Conservation (phyloP, 2,888 invertebrate genomes). For the Epistrophella euchroma region DNA sequence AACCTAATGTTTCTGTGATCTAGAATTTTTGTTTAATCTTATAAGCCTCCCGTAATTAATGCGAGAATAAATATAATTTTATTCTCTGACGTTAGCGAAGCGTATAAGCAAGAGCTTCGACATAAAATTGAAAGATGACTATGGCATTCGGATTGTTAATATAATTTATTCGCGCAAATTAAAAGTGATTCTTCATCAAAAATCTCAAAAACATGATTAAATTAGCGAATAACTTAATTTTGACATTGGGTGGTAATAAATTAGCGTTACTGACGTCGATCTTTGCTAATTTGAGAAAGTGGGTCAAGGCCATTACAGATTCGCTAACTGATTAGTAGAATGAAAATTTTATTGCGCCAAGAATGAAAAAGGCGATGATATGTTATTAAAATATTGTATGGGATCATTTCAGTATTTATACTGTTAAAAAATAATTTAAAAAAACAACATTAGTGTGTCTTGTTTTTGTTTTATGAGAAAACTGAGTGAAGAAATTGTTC, state of each 20-base stretch:
- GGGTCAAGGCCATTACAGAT: slow-evolving; percentile 80
- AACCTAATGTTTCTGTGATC: slow-evolving; percentile 12
- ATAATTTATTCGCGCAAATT: slow-evolving; percentile 34
- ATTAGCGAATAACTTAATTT: slow-evolving; percentile 43
- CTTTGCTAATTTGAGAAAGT: slow-evolving; percentile 61
- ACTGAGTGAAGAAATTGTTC: background rate
- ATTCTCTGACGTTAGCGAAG: slow-evolving; percentile 54
- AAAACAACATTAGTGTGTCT: background rate
- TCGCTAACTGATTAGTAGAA: slow-evolving; percentile 37
- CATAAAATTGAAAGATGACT: slow-evolving; percentile 41
- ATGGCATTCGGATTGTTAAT: slow-evolving; percentile 43
- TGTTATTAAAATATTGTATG: background rate
- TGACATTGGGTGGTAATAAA: slow-evolving; percentile 50
- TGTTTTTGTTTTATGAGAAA: background rate
- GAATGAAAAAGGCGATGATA: slow-evolving; percentile 20
- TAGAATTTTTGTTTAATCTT: background rate
- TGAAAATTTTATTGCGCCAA: slow-evolving; percentile 36
- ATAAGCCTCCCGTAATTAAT: slow-evolving; percentile 25
- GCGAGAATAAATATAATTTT: slow-evolving; percentile 49
- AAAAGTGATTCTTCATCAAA: slow-evolving; percentile 18
- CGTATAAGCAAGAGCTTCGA: slow-evolving; percentile 37
- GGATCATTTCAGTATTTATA: slow-evolving; percentile 1
- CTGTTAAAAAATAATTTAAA: background rate
- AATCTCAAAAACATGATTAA: slow-evolving; percentile 25
- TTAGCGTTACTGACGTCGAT: slow-evolving; percentile 60